Evolutionary conservation across 2,888 invertebrate genomes (phyloP).

Genomic region (Sphaeridia pumilis): DNA sequence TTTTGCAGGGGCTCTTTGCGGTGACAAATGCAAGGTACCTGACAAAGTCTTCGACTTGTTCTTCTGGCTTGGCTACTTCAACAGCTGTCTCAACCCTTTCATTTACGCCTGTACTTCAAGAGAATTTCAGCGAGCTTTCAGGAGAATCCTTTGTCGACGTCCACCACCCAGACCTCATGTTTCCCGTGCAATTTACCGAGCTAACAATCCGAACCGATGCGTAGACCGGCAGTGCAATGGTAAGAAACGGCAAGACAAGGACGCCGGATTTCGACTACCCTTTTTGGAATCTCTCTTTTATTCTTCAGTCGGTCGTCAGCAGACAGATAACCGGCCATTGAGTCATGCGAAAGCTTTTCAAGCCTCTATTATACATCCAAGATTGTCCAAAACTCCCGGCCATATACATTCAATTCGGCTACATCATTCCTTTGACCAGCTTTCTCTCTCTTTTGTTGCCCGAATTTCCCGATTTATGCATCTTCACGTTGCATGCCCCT

Average conservation of each 20-base stretch:
- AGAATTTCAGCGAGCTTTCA: constrained; percentile 46
- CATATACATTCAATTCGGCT: too few relatives aligned
- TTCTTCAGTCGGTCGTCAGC: too few relatives aligned
- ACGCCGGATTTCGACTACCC: constrained; percentile 2
- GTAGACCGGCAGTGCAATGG: constrained; percentile 27
- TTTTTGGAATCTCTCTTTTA: too few relatives aligned
- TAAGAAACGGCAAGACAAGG: too few relatives aligned
- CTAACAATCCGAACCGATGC: constrained; percentile 28
- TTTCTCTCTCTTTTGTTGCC: too few relatives aligned
- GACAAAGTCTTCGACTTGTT: constrained; percentile 48
- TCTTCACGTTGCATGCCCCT: too few relatives aligned
- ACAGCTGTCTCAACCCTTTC: constrained; percentile 55
- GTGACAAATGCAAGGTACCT: constrained; percentile 45
- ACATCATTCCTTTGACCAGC: too few relatives aligned
- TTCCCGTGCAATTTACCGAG: constrained; percentile 32
- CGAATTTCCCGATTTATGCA: too few relatives aligned
- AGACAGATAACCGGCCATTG: too few relatives aligned
- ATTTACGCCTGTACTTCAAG: constrained; percentile 51
- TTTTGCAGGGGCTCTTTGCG: constrained; percentile 43
- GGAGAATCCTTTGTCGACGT: constrained; percentile 41
- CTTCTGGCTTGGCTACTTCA: constrained; percentile 58
- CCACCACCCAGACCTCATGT: constrained; percentile 34
- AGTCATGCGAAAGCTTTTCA: too few relatives aligned
- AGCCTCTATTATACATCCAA: too few relatives aligned
- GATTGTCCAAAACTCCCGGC: too few relatives aligned